phyloP scores from a whole-genome alignment of 1,140 invertebrate genomes.

The Trypoxylus dichotomus region DNA sequence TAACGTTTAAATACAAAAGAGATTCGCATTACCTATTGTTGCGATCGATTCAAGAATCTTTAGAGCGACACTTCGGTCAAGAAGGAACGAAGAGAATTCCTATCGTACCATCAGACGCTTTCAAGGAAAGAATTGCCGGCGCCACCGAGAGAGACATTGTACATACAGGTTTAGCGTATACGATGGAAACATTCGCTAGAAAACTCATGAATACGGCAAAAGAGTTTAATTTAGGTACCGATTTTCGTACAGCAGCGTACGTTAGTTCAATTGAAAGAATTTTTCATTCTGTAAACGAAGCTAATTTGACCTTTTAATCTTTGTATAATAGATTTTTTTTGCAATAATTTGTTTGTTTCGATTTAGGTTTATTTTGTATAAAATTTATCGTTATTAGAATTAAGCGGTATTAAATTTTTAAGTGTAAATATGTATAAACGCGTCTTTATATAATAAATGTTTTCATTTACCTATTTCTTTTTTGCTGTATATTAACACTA shows the following conservation, averaged over 20 bases:
- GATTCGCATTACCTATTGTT: constrained; percentile 98
- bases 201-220: constrained; percentile 97
- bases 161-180: constrained; percentile 98
- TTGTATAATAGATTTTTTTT: neutral
- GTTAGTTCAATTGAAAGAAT: constrained; percentile 99
- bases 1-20: constrained; percentile 99
- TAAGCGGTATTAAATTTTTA: neutral
- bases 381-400: neutral
- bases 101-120: constrained; percentile 90
- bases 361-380: neutral
- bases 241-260: constrained; percentile 97
- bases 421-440: neutral
- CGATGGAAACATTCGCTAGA: constrained; percentile 94
- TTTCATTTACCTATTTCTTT: too few relatives aligned
- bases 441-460: neutral
- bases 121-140: constrained; percentile 95
- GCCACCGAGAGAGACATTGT: constrained; percentile 99
- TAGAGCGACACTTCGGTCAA: constrained; percentile 93
- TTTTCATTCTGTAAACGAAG: constrained; percentile 95
- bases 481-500: too few relatives aligned
- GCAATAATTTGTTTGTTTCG: neutral
- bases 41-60: constrained; percentile 92
- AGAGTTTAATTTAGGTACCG: constrained; percentile 96
- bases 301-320: constrained; percentile 92
- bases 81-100: constrained; percentile 90